Evolutionary conservation across 2,888 invertebrate species (phyloP).

Genomic region (Eristalis intricaria): DNA sequence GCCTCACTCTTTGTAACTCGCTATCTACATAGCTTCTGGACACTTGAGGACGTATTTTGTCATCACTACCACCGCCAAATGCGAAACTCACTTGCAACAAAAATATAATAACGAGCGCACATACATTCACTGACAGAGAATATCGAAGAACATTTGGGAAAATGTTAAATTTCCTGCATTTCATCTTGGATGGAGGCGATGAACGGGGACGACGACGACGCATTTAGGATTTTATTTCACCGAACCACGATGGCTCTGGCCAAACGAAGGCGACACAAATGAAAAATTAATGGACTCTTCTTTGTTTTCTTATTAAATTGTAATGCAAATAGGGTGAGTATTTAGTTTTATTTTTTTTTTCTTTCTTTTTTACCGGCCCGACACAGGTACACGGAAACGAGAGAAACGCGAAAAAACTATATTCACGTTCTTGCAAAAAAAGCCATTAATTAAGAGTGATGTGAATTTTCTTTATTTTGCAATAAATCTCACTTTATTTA

Average conservation of each 20-base stretch:
- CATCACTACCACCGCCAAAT: slow-evolving; percentile 16
- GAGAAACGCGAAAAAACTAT: slow-evolving; percentile 28
- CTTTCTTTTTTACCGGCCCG: slow-evolving; percentile 52
- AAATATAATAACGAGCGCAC: slow-evolving; percentile 41
- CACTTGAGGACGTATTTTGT: slow-evolving; percentile 25
- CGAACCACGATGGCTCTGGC: slow-evolving; percentile 20
- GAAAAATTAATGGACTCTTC: slow-evolving; percentile 37
- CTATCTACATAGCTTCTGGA: slow-evolving; percentile 56
- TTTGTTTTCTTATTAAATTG: slow-evolving; percentile 50
- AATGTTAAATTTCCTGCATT: slow-evolving; percentile 42
- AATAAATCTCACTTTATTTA: slow-evolving; percentile 36
- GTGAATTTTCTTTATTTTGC: neutral
- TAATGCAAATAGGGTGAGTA: slow-evolving; percentile 37
- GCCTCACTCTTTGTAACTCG: slow-evolving; percentile 43
- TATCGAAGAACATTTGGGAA: slow-evolving; percentile 18
- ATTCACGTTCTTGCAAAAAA: slow-evolving; percentile 21
- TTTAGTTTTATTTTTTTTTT: slow-evolving; percentile 37
- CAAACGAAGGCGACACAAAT: slow-evolving; percentile 33
- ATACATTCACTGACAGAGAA: slow-evolving; percentile 27
- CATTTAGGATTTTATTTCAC: slow-evolving; percentile 33
- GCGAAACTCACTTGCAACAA: slow-evolving; percentile 43
- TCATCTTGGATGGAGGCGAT: slow-evolving; percentile 48
- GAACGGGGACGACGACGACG: slow-evolving; percentile 43
- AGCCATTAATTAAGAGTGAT: slow-evolving; percentile 17
- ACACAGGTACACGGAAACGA: slow-evolving; percentile 41